phyloP scores from a whole-genome alignment of 2,888 invertebrate species.

The Drosophila borborema region DNA sequence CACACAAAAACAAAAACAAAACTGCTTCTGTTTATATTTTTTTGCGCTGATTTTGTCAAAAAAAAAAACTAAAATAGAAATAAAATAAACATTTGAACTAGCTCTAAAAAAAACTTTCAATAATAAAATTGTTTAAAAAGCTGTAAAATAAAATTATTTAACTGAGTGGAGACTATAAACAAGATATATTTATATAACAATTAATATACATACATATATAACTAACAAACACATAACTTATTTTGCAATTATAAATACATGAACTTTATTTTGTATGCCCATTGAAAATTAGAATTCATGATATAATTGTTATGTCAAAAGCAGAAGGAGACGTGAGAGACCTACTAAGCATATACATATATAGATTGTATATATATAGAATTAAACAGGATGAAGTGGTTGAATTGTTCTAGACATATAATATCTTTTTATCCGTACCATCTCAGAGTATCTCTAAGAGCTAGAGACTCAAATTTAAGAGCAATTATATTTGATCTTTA shows the following conservation, averaged over 20 bases:
- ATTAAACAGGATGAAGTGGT: not conserved
- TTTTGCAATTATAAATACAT: too few species aligned
- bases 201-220: not conserved
- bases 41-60: slow-evolving; percentile 6
- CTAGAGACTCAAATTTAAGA: not conserved
- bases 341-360: not conserved
- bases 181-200: not conserved
- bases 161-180: not conserved
- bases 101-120: too few species aligned
- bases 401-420: not conserved
- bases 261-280: not conserved
- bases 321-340: not conserved
- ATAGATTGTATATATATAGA: not conserved
- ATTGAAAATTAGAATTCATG: not conserved
- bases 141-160: not conserved
- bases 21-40: slow-evolving; percentile 20
- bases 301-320: not conserved
- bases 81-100: not conserved
- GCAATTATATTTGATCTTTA: not conserved
- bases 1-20: not conserved
- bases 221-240: too few species aligned
- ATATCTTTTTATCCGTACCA: too few species aligned
- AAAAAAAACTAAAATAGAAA: not conserved
- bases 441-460: not conserved
- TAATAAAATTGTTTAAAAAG: not conserved